Evolutionary conservation across 1,140 invertebrate species (phyloP).

Genomic region (Meteorus sp.): DNA sequence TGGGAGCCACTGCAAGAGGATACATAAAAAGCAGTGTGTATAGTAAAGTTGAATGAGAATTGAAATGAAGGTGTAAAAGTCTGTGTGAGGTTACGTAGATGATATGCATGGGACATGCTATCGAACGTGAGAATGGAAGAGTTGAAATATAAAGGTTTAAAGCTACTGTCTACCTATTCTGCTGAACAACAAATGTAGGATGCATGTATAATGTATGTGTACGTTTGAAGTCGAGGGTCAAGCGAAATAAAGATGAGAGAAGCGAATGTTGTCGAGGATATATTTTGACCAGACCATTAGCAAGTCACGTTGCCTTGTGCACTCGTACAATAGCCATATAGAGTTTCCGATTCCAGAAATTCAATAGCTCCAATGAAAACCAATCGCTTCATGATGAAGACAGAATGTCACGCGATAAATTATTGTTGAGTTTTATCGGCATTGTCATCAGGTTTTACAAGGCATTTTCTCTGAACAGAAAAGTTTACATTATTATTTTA

Average conservation of each 20-base stretch:
- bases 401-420: no score
- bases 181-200: no score
- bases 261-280: neutral
- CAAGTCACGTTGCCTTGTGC: constrained; percentile 4
- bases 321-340: no score
- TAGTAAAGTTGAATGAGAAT: constrained; percentile 11
- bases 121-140: constrained; percentile 16
- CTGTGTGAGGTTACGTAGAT: neutral
- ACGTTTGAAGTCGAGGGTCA: neutral
- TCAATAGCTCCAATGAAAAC: constrained; percentile 7
- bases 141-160: no score
- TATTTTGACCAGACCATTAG: constrained; percentile 13
- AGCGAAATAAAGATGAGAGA: neutral
- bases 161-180: no score
- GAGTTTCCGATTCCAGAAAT: constrained; percentile 16
- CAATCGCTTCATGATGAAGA: constrained; percentile 10
- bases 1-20: constrained; percentile 16
- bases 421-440: no score
- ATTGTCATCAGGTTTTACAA: no score
- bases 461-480: no score
- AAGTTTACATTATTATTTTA: no score
- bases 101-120: no score
- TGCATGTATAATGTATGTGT: no score
- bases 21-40: neutral
- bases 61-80: constrained; percentile 5